Conservation (phyloP, 1,140 invertebrate genomes). For the Cecropterus lyciades region DNA sequence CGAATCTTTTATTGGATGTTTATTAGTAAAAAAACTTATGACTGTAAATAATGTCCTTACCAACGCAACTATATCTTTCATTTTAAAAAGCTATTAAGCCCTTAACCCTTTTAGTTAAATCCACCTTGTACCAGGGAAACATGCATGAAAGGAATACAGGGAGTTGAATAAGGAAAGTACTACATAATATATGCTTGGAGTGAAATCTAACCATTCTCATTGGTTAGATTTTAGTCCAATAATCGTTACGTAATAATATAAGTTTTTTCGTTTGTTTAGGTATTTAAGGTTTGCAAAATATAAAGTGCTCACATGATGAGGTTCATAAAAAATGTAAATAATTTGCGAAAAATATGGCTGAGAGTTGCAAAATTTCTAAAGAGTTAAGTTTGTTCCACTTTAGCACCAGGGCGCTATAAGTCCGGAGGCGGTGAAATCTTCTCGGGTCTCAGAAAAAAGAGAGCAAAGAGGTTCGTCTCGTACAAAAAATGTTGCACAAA, state of each 20-base stretch:
- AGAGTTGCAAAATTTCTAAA: conserved; percentile 37
- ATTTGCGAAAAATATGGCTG: too few species aligned
- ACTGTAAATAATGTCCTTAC: too few species aligned
- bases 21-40: too few species aligned
- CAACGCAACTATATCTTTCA: neutral
- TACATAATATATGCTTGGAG: too few species aligned
- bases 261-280: too few species aligned
- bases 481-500: conserved; percentile 38
- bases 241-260: too few species aligned
- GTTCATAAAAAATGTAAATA: too few species aligned
- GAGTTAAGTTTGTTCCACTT: conserved; percentile 55
- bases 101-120: neutral
- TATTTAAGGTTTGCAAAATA: too few species aligned
- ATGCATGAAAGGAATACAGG: neutral
- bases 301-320: too few species aligned
- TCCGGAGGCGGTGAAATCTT: conserved; percentile 41
- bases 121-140: neutral
- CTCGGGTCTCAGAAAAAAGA: conserved; percentile 38
- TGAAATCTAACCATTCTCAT: too few species aligned
- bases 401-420: conserved; percentile 47
- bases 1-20: too few species aligned
- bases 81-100: neutral
- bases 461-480: conserved; percentile 29
- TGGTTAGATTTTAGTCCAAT: too few species aligned
- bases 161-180: neutral